Conservation (phyloP, 2,888 invertebrate genomes). For the Drosophila tripunctata region DNA sequence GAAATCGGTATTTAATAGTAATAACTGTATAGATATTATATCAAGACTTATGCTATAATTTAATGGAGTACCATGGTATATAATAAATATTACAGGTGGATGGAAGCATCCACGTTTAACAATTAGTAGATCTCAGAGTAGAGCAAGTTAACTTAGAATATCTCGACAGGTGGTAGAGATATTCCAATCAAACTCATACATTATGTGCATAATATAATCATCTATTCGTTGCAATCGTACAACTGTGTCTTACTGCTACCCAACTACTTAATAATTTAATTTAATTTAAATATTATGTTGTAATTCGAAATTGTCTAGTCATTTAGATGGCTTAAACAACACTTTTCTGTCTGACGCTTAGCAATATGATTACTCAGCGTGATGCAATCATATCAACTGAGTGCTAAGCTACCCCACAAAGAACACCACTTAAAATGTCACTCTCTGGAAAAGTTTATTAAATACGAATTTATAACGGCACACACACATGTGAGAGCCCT, state of each 20-base stretch:
- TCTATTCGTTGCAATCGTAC: too few species aligned
- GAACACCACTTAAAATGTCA: slow-evolving; percentile 44
- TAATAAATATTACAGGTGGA: too few species aligned
- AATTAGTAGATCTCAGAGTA: too few species aligned
- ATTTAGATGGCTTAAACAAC: not conserved
- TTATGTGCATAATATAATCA: too few species aligned
- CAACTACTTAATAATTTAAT: too few species aligned
- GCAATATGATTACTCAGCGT: slow-evolving; percentile 16
- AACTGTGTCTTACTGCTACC: not conserved
- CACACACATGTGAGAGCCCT: slow-evolving; percentile 61
- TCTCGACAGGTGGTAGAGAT: too few species aligned
- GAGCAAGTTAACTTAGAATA: too few species aligned
- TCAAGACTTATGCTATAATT: not conserved
- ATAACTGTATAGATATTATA: not conserved
- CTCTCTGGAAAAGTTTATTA: slow-evolving; percentile 67
- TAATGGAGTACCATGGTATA: not conserved
- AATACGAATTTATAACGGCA: slow-evolving; percentile 73
- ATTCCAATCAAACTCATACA: too few species aligned
- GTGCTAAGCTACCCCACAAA: slow-evolving; percentile 11
- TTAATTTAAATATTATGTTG: not conserved
- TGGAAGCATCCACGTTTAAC: too few species aligned
- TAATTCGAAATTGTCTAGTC: not conserved
- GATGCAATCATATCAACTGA: slow-evolving; percentile 8
- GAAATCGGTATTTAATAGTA: not conserved
- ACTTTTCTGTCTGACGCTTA: not conserved